Percentiles rank a stretch among this genome's conserved stretches.
Conservation (phyloP, 2,113 vertebrate genomes). For the Cygnus buccinator region DNA sequence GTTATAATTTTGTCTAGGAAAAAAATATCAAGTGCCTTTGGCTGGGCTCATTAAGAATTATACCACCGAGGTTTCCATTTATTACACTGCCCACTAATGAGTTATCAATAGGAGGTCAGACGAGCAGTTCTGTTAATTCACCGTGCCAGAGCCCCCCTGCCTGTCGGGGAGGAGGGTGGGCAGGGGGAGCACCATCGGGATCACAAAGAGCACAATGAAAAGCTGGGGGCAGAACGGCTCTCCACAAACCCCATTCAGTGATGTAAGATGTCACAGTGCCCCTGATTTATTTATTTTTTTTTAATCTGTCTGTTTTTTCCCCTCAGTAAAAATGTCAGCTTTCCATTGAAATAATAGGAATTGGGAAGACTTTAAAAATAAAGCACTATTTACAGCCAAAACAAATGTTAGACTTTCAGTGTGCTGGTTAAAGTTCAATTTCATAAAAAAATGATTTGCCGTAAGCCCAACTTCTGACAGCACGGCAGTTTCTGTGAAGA, state of each 20-base stretch:
- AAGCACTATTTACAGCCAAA: background rate
- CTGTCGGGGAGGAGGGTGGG: background rate
- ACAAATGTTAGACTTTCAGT: background rate
- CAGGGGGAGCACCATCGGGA: slow-evolving; percentile 4
- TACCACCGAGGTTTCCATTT: background rate
- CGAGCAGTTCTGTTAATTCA: background rate
- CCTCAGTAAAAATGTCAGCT: background rate
- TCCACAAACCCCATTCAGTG: background rate
- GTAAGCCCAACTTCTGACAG: background rate
- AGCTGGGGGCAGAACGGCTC: background rate
- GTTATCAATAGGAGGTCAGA: background rate
- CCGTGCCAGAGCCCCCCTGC: background rate
- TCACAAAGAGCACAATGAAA: background rate
- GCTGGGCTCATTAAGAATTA: background rate
- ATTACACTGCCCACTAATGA: background rate
- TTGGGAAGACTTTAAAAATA: background rate
- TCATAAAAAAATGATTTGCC: background rate
- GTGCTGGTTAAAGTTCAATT: slow-evolving; percentile 2
- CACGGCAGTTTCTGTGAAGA: background rate
- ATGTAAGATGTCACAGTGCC: background rate
- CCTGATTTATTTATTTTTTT: background rate
- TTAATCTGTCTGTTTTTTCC: background rate
- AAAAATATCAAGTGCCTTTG: background rate
- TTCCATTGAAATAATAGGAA: background rate
- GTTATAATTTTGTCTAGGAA: background rate